Evolutionary conservation across 2,888 invertebrate genomes (phyloP).

Genomic region (Pseudeuparius sepicola): DNA sequence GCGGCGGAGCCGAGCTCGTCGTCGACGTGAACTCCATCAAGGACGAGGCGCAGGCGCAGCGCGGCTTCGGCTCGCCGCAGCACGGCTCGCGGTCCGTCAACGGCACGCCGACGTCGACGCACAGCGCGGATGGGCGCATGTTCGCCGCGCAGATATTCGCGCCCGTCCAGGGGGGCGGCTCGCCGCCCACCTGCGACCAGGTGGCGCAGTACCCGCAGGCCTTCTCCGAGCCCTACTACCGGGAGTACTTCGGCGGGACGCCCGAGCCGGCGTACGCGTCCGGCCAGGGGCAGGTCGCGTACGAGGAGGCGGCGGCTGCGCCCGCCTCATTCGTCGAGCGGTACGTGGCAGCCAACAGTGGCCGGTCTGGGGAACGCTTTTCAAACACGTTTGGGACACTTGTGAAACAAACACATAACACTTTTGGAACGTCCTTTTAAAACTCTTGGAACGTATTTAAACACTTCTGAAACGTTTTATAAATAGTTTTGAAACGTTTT

Average conservation of each 20-base stretch:
- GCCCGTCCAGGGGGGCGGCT: conserved; percentile 48
- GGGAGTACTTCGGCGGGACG: conserved; percentile 63
- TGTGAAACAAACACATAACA: no score
- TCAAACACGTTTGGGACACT: no score
- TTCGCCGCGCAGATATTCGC: conserved; percentile 62
- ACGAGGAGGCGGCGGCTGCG: conserved; percentile 46
- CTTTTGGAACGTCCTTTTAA: no score
- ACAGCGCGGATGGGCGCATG: conserved; percentile 51
- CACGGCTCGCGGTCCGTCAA: conserved; percentile 57
- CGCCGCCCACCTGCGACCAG: conserved; percentile 45
- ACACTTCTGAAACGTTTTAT: no score
- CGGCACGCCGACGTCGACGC: conserved; percentile 57
- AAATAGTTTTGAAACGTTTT: no score
- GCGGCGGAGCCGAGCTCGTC: conserved; percentile 38
- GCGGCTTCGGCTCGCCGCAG: conserved; percentile 53
- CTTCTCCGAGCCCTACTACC: conserved; percentile 67
- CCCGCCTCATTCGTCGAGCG: conserved; percentile 58
- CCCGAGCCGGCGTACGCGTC: conserved; percentile 43
- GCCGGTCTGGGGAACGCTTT: no score
- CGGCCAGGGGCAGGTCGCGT: conserved; percentile 44
- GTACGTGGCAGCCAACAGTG: conserved; percentile 56
- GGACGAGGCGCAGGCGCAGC: conserved; percentile 46
- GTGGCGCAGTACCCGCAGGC: conserved; percentile 33
- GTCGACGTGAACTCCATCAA: conserved; percentile 47
- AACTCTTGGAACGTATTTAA: no score